Conservation (phyloP, 2,113 vertebrate genomes). For the Phaethornis superciliosus region DNA sequence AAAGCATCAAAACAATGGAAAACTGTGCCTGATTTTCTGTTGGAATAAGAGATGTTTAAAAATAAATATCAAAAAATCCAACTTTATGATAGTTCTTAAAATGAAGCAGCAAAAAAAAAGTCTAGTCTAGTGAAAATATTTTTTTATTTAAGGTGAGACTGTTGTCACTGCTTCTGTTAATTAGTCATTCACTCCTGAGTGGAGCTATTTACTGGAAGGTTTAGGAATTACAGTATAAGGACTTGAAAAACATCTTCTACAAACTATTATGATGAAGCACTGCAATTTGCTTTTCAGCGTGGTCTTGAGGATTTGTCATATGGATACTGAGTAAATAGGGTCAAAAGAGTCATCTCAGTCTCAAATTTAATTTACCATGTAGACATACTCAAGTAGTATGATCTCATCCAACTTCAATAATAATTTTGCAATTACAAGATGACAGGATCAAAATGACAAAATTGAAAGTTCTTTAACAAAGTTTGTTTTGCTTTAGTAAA, state of each 20-base stretch:
- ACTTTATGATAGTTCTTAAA: not conserved
- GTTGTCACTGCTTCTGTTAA: not conserved
- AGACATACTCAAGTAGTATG: slow-evolving; percentile 37
- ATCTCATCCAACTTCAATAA: slow-evolving; percentile 43
- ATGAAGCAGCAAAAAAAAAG: not conserved
- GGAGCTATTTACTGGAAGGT: not conserved
- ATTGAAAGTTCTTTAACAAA: not conserved
- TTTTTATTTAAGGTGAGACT: not conserved
- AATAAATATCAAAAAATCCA: not conserved
- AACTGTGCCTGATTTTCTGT: not conserved
- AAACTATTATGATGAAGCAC: not conserved
- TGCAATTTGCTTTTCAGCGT: slow-evolving; percentile 22
- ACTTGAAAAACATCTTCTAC: not conserved
- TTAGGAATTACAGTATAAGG: not conserved
- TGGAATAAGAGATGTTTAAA: not conserved
- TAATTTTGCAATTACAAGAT: slow-evolving; percentile 28
- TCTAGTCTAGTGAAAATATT: not conserved
- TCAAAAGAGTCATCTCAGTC: slow-evolving; percentile 14
- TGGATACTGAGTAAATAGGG: not conserved
- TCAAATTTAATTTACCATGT: slow-evolving; percentile 49
- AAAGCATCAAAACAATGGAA: not conserved
- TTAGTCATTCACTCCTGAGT: fast-evolving
- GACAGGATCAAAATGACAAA: not conserved
- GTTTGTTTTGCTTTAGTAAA: not conserved
- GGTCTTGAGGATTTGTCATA: slow-evolving; percentile 21